Evolutionary conservation across 2,797 vertebrate genomes (phyloP).

Genomic region (Acomys russatus): DNA sequence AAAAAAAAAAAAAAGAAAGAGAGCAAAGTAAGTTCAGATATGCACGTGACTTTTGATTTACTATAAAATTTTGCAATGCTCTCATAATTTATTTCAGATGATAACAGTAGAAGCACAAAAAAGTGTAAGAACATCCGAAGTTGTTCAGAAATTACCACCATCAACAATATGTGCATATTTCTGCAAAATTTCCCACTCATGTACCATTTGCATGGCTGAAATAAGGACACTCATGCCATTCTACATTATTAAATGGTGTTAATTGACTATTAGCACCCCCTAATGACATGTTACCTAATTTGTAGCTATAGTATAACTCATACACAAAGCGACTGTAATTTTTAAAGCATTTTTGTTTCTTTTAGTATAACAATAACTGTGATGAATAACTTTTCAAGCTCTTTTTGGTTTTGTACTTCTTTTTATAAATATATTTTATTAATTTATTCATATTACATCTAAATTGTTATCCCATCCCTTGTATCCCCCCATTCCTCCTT

Average conservation of each 20-base stretch:
- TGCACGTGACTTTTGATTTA: background rate
- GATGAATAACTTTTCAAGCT: background rate
- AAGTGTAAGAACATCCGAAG: background rate
- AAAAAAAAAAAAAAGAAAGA: background rate
- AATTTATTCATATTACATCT: no score
- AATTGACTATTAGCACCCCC: background rate
- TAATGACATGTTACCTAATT: background rate
- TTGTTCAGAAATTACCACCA: background rate
- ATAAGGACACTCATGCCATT: background rate
- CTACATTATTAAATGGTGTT: background rate
- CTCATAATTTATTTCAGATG: background rate
- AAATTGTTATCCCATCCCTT: no score
- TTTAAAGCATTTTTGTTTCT: constrained; percentile 8
- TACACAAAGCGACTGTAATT: background rate
- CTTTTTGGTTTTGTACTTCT: background rate
- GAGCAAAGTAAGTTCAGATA: background rate
- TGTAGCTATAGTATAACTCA: constrained; percentile 12
- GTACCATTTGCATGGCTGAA: constrained; percentile 30
- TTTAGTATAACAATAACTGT: background rate
- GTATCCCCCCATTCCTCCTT: no score
- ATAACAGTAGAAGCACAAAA: constrained; percentile 36
- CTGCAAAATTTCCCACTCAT: background rate
- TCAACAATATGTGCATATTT: background rate
- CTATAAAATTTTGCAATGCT: background rate
- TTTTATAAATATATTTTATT: no score